These are phyloP conservation scores for Macropus fuliginosus DNA, from an alignment of 2,797 vertebrate species.

Conservation along the genomic window DNA sequence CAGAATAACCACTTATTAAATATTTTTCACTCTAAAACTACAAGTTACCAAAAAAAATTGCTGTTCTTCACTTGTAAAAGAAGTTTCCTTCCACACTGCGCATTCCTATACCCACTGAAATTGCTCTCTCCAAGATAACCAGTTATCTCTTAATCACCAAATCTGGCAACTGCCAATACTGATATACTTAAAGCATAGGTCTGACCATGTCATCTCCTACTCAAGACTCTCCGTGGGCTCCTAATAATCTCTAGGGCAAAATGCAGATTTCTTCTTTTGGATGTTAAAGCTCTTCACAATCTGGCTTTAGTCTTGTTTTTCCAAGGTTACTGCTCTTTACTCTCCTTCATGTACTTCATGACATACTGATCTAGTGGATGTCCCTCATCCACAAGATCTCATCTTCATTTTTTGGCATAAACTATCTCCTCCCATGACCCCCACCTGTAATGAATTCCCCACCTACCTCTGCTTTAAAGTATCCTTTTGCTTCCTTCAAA, in stretches of 20 bases:
- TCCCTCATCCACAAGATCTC: background rate
- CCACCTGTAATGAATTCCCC: background rate
- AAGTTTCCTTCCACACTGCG: background rate
- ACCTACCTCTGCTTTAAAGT: background rate
- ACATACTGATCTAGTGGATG: background rate
- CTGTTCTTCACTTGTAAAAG: background rate
- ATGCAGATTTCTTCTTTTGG: background rate
- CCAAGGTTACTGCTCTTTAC: background rate
- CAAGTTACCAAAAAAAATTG: background rate
- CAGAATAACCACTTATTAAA: background rate
- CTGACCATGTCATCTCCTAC: background rate
- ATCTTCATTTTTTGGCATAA: background rate
- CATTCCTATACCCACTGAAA: background rate
- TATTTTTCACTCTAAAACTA: background rate
- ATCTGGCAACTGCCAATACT: background rate
- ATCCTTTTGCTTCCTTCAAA: background rate
- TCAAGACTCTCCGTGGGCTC: background rate
- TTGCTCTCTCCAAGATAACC: background rate
- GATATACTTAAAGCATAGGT: background rate
- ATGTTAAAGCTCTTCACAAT: background rate
- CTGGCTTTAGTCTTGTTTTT: background rate
- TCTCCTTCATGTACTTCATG: background rate
- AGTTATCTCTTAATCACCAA: background rate
- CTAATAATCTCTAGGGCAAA: background rate
- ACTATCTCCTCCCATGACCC: background rate